Evolutionary conservation across 2,888 invertebrate genomes (phyloP), one percentile per base, ranked within the genome.

Genomic region (Hirtodrosophila duncani): DNA sequence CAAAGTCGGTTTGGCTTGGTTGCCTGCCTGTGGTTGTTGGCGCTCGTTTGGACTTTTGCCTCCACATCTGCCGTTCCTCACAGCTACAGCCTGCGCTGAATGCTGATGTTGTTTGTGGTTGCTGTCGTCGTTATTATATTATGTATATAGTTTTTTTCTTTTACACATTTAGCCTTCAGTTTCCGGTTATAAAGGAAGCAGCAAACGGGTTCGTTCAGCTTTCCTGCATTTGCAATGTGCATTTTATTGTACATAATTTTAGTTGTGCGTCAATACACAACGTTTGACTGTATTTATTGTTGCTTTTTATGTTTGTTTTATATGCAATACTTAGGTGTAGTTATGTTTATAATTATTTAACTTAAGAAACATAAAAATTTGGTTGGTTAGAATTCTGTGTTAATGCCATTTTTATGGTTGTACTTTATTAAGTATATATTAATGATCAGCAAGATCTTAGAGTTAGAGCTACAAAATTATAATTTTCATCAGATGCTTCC

Each of bases 111-210:
- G 10, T 23, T 20, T 31, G 29, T 14, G 17, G 44, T 36, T 36
- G 26, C 24, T 27, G 37, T 46, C 29, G 38, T 58, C 62, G 52
- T 51, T 52, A 52, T 60, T 44, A 45, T 60, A 37, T 38, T 37
- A 41, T 31, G 38, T 57, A 26, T 62, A 63, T 49, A 43, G 48
- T 55, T 66, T 53, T 58, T 75, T 69, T 64, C 55, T 65, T 68
- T 55, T 64, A 48, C 67, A 61, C 64, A 67, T 77, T 77, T 78
- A 81, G 75, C 75, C 75, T 75, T 75, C 75, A 75, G 79, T 75
- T 81, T 81, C 75, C 81, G 75, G 75, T 81, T 81, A 74, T 69
- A 62, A 81, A 81, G 75, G 81, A 75, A 75, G 65, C 67, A 64
- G 50, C 50, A 57, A 59, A 57, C 63, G 67, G 62, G 81, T 81